Conservation (phyloP, 2,888 invertebrate species). For the Spisula solida region DNA sequence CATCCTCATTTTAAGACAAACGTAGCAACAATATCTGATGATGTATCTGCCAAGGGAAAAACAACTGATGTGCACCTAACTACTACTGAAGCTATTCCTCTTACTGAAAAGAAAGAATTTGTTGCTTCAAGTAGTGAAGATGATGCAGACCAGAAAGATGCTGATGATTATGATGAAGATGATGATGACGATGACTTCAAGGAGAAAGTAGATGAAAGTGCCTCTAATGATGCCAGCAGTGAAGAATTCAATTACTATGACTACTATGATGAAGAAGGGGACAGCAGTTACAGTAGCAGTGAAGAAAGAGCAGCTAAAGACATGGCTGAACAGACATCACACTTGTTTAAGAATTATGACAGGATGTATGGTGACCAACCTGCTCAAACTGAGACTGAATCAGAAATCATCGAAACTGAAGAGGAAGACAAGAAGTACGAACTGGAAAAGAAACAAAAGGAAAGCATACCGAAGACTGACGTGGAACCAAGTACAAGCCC, state of each 20-base stretch:
- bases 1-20: slow-evolving; percentile 69
- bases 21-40: slow-evolving; percentile 61
- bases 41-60: neutral
- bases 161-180: slow-evolving; percentile 37
- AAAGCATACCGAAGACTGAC: slow-evolving; percentile 60
- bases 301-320: slow-evolving; percentile 51
- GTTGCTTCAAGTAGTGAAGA: slow-evolving; percentile 45
- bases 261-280: slow-evolving; percentile 68
- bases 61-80: slow-evolving; percentile 24
- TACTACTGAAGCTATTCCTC: slow-evolving; percentile 28
- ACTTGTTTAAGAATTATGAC: slow-evolving; percentile 65
- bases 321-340: slow-evolving; percentile 51
- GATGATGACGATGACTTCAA: slow-evolving; percentile 49
- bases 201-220: slow-evolving; percentile 30
- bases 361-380: slow-evolving; percentile 62
- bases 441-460: slow-evolving; percentile 29
- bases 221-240: slow-evolving; percentile 60
- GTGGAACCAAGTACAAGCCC: slow-evolving; percentile 77
- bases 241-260: slow-evolving; percentile 62
- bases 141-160: slow-evolving; percentile 55
- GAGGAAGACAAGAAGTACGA: slow-evolving; percentile 29
- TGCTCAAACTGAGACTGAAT: slow-evolving; percentile 35
- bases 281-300: slow-evolving; percentile 71
- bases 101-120: slow-evolving; percentile 29
- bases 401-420: neutral